These are phyloP conservation scores for Anguilla rostrata DNA, from an alignment of 2,113 vertebrate species.

Conservation along the genomic window DNA sequence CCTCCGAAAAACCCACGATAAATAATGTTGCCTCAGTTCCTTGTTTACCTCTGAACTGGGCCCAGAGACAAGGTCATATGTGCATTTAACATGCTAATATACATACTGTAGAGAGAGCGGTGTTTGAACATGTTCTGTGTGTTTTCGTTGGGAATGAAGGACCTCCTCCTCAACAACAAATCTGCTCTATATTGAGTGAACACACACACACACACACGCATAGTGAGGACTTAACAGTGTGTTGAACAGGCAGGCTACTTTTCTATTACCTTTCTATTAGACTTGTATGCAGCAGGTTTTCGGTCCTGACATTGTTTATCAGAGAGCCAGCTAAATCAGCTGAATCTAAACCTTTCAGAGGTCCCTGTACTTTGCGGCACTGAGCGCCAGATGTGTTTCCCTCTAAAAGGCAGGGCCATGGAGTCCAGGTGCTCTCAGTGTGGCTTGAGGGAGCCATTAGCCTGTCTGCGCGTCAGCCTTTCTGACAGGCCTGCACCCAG, in stretches of 20 bases:
- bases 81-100: neutral
- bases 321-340: conserved; percentile 7
- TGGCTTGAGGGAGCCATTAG: conserved; percentile 36
- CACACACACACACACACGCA: neutral
- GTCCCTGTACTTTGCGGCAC: neutral
- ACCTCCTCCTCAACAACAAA: neutral
- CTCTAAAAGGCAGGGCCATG: conserved; percentile 1
- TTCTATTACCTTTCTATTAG: neutral
- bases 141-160: neutral
- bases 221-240: neutral
- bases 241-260: neutral
- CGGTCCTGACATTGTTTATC: conserved; percentile 20
- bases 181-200: neutral
- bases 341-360: neutral
- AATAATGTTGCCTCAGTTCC: neutral
- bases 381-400: conserved; percentile 36
- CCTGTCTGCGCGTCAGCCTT: conserved; percentile 21
- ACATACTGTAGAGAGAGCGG: neutral
- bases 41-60: neutral
- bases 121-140: neutral
- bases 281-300: neutral
- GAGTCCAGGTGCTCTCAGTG: conserved; percentile 37
- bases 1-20: neutral
- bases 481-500: neutral
- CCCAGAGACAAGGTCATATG: neutral